phyloP scores from a whole-genome alignment of 1,140 invertebrate genomes.

The Dreissena rostriformis region DNA sequence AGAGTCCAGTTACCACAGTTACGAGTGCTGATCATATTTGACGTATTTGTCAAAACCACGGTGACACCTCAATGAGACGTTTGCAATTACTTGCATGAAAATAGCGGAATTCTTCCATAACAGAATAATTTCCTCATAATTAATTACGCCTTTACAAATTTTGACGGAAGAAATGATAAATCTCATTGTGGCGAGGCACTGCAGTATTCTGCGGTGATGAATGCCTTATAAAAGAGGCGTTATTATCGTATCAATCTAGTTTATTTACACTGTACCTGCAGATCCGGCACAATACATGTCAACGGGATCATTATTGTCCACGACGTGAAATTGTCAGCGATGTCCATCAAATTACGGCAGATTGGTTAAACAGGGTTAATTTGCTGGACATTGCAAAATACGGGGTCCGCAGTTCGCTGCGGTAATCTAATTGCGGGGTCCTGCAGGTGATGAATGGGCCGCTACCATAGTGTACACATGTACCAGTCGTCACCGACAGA shows the following conservation, averaged over 20 bases:
- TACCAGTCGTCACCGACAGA: background rate
- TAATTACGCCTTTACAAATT: constrained; percentile 10
- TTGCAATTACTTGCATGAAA: constrained; percentile 10
- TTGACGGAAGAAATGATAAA: constrained; percentile 5
- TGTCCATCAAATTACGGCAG: background rate
- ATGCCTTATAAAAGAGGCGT: background rate
- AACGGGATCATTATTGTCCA: background rate
- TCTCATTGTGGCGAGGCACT: background rate
- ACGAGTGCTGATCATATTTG: constrained; percentile 1
- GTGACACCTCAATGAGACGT: background rate
- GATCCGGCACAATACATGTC: background rate
- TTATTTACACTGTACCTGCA: constrained; percentile 7
- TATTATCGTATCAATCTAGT: constrained; percentile 13
- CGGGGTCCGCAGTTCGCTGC: background rate
- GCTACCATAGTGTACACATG: background rate
- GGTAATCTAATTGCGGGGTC: background rate
- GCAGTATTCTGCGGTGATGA: background rate
- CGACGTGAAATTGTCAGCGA: background rate
- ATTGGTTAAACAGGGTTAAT: background rate
- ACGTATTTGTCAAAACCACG: background rate
- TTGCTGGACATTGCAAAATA: constrained; percentile 4
- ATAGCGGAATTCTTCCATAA: constrained; percentile 9
- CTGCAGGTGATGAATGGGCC: background rate
- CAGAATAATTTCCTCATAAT: constrained; percentile 8
- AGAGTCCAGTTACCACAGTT: background rate